Conservation (phyloP, 2,113 vertebrate genomes). For the Pleuronectes platessa region DNA sequence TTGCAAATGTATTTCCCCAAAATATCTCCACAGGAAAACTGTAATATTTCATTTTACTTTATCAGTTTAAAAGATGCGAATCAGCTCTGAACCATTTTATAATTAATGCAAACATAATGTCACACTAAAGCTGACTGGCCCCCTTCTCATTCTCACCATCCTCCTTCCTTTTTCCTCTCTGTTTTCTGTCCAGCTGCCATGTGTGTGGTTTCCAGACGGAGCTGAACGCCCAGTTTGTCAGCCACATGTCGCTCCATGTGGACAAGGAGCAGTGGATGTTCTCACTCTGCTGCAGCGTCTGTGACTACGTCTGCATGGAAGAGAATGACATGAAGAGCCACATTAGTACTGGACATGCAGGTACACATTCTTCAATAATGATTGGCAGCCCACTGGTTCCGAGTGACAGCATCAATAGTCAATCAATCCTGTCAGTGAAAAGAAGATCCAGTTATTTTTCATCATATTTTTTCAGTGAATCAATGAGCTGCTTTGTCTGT, state of each 20-base stretch:
- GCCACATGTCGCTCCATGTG: conserved; percentile 99
- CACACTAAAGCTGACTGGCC: conserved; percentile 41
- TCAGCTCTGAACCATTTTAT: conserved; percentile 29
- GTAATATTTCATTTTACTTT: neutral
- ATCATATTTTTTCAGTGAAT: neutral
- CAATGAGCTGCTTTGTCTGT: neutral
- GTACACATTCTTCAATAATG: conserved; percentile 67
- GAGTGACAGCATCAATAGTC: neutral
- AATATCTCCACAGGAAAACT: no score
- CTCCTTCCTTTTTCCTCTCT: conserved; percentile 48
- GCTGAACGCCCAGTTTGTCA: conserved; percentile 98
- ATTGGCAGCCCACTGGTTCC: no score
- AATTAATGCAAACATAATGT: conserved; percentile 54
- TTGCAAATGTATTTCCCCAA: neutral
- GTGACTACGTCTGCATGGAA: conserved; percentile 96
- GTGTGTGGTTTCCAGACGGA: conserved; percentile 99
- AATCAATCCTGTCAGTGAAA: neutral
- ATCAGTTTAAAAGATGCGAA: conserved; percentile 14
- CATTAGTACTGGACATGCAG: conserved; percentile 90
- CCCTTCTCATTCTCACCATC: conserved; percentile 37
- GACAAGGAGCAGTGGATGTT: conserved; percentile 99
- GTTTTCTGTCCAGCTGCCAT: conserved; percentile 88
- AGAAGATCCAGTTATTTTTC: neutral
- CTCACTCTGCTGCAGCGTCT: conserved; percentile 95
- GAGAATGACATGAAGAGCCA: conserved; percentile 96